These are phyloP conservation scores for Aphidius colemani DNA, from an alignment of 2,888 invertebrate species.

Conservation along the genomic window DNA sequence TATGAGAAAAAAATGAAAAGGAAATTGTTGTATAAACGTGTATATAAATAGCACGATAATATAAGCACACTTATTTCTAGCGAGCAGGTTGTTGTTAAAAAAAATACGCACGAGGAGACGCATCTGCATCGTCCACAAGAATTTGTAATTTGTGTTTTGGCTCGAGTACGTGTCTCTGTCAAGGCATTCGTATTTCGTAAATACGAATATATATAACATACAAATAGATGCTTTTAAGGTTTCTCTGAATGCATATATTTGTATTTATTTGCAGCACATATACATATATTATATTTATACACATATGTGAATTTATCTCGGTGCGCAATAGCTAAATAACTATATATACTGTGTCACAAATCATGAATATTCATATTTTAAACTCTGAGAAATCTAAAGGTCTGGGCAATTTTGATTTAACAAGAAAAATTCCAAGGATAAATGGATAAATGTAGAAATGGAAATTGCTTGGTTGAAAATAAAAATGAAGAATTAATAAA, in stretches of 20 bases:
- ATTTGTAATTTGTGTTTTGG: slow-evolving; percentile 29
- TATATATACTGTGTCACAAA: slow-evolving; percentile 19
- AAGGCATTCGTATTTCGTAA: too few species aligned
- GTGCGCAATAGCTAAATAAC: slow-evolving; percentile 43
- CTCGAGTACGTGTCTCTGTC: slow-evolving; percentile 3
- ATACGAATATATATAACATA: too few species aligned
- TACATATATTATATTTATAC: background rate
- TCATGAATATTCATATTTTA: slow-evolving; percentile 46
- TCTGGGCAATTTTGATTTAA: background rate
- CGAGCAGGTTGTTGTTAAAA: background rate
- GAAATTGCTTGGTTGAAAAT: slow-evolving; percentile 28
- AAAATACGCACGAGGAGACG: slow-evolving; percentile 26
- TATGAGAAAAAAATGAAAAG: background rate
- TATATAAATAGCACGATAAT: slow-evolving; percentile 21
- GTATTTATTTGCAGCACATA: too few species aligned
- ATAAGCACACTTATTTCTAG: slow-evolving; percentile 11
- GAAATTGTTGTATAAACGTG: slow-evolving; percentile 18
- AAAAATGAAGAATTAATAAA: slow-evolving; percentile 15
- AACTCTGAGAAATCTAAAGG: slow-evolving; percentile 23
- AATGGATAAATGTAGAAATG: slow-evolving; percentile 26
- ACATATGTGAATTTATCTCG: slow-evolving; percentile 15
- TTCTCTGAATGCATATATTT: background rate
- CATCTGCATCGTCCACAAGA: slow-evolving; percentile 28
- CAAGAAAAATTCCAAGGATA: slow-evolving; percentile 18
- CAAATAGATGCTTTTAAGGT: too few species aligned